These are phyloP conservation scores for Ptiloglossa arizonensis DNA, from an alignment of 1,140 invertebrate species.

Conservation along the genomic window DNA sequence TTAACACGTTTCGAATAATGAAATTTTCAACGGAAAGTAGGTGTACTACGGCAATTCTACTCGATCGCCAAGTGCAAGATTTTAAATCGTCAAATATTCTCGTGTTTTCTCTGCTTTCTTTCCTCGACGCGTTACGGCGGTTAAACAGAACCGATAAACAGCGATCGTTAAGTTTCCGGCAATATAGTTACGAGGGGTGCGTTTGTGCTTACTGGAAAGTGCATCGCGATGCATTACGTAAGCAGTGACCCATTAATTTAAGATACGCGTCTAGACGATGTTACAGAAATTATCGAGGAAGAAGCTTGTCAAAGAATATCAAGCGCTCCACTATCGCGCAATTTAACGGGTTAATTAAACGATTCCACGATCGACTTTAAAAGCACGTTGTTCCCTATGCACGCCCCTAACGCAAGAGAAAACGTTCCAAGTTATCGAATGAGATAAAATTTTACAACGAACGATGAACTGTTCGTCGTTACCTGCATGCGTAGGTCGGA, in stretches of 20 bases:
- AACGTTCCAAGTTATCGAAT: too few species aligned
- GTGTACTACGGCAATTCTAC: too few species aligned
- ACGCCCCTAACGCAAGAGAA: not conserved
- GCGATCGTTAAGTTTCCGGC: not conserved
- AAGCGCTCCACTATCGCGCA: slow-evolving; percentile 10
- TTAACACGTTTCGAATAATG: too few species aligned
- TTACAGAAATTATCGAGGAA: slow-evolving; percentile 10
- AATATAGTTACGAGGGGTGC: not conserved
- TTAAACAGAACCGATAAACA: not conserved
- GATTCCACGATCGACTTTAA: not conserved
- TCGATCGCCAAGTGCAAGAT: too few species aligned
- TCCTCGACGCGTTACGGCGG: not conserved
- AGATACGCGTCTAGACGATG: not conserved
- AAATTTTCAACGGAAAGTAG: too few species aligned
- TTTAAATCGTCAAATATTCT: too few species aligned
- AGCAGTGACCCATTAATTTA: slow-evolving; percentile 28
- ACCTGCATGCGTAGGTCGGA: too few species aligned
- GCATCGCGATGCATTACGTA: slow-evolving; percentile 8
- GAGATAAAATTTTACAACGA: too few species aligned
- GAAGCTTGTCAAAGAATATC: slow-evolving; percentile 48
- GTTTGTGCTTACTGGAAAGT: slow-evolving; percentile 12
- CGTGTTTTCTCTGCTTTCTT: too few species aligned
- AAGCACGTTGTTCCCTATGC: not conserved
- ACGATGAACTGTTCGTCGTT: too few species aligned
- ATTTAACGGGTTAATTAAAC: slow-evolving; percentile 45